Percentiles rank a stretch among this genome's conserved stretches.
Evolutionary conservation across 1,140 invertebrate species (phyloP).

Genomic region (Pomacea maculata): DNA sequence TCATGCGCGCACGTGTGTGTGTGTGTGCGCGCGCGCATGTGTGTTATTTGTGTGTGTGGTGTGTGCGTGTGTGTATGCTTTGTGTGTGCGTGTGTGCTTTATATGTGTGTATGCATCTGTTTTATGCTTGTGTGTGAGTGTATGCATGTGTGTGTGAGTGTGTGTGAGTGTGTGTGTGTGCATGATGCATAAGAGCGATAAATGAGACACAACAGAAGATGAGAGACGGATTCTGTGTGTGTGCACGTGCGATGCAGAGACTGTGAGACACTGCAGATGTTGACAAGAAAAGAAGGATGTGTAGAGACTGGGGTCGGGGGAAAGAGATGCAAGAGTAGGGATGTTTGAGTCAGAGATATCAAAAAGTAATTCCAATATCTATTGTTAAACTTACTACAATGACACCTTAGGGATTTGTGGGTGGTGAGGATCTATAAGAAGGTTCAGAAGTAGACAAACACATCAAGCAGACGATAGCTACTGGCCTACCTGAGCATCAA

Average conservation of each 20-base stretch:
- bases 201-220: no score
- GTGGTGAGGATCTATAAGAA: no score
- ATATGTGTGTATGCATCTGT: background rate
- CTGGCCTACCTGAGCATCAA: no score
- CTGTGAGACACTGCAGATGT: background rate
- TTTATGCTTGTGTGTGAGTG: no score
- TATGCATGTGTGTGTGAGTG: background rate
- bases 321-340: background rate
- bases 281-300: background rate
- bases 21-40: no score
- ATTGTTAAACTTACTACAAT: no score
- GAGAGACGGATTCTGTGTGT: no score
- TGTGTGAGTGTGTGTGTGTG: conserved; percentile 13
- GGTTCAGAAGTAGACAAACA: no score
- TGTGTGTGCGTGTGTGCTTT: conserved; percentile 4
- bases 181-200: background rate
- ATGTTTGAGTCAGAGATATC: background rate
- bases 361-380: no score
- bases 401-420: no score
- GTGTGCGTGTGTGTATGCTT: conserved; percentile 6
- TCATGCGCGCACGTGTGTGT: no score
- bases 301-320: background rate
- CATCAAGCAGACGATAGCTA: no score
- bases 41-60: background rate
- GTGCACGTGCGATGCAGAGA: background rate